Conservation (phyloP, 1,140 invertebrate species). For the Parapsyche elsis region DNA sequence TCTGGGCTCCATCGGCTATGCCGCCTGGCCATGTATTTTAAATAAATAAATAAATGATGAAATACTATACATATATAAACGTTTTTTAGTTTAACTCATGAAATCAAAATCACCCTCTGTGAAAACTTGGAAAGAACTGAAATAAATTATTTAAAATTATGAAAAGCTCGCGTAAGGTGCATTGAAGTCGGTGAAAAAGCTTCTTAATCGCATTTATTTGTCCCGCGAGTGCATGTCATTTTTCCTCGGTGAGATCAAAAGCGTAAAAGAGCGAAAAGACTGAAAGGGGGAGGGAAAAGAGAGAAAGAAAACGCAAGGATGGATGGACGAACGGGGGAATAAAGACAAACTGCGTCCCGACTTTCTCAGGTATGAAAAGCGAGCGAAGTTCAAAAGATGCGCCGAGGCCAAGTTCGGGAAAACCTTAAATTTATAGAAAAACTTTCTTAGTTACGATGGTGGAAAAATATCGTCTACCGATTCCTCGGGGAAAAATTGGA, state of each 20-base stretch:
- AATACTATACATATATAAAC: too few relatives aligned
- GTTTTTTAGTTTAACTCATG: too few relatives aligned
- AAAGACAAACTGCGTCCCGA: slow-evolving; percentile 35
- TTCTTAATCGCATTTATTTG: slow-evolving; percentile 51
- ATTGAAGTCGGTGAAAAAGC: slow-evolving; percentile 24
- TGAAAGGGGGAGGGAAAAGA: background rate
- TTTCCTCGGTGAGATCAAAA: slow-evolving; percentile 51
- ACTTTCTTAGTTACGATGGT: slow-evolving; percentile 52
- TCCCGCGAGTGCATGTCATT: slow-evolving; percentile 44
- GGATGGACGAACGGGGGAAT: slow-evolving; percentile 13
- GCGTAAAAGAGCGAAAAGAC: background rate
- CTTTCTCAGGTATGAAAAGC: slow-evolving; percentile 38
- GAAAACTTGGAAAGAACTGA: background rate
- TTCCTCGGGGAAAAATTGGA: slow-evolving; percentile 36
- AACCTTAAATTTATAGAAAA: slow-evolving; percentile 55
- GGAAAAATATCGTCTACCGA: slow-evolving; percentile 46
- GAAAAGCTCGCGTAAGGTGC: slow-evolving; percentile 10
- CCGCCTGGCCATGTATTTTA: too few relatives aligned
- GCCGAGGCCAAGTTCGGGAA: background rate
- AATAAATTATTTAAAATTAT: slow-evolving; percentile 14
- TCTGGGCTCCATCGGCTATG: too few relatives aligned
- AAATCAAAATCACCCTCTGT: too few relatives aligned
- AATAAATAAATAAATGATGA: too few relatives aligned
- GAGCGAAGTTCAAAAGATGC: slow-evolving; percentile 30
- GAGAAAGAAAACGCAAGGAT: background rate